Conservation (phyloP, 2,797 vertebrate species). For the Orestias chungarensis region DNA sequence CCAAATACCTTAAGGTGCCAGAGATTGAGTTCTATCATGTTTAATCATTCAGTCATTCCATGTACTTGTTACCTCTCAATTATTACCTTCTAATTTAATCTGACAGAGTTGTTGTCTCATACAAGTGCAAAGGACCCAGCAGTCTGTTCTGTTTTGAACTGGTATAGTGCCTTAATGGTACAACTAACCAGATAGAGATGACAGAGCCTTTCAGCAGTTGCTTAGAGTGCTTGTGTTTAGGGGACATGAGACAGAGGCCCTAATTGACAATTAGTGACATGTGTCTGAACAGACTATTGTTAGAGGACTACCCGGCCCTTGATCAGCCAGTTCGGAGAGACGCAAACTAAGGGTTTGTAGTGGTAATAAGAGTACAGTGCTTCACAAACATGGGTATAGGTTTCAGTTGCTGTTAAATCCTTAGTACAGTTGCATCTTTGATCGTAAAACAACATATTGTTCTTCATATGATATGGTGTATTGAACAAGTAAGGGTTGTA, state of each 20-base stretch:
- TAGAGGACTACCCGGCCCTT: conserved; percentile 46
- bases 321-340: conserved; percentile 64
- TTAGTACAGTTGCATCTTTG: too few relatives aligned
- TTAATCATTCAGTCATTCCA: conserved; percentile 33
- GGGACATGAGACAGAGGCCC: conserved; percentile 54
- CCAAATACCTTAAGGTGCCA: conserved; percentile 35
- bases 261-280: conserved; percentile 69
- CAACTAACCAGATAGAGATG: conserved; percentile 62
- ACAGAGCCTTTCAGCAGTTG: conserved; percentile 62
- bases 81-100: conserved; percentile 18
- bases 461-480: too few relatives aligned
- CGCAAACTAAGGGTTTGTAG: conserved; percentile 11
- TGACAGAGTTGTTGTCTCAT: conserved; percentile 21
- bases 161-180: conserved; percentile 37
- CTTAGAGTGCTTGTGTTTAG: conserved; percentile 46
- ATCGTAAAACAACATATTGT: too few relatives aligned
- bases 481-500: neutral
- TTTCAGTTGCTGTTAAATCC: conserved; percentile 28
- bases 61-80: conserved; percentile 21
- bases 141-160: conserved; percentile 32
- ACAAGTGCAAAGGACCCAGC: conserved; percentile 27
- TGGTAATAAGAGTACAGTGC: conserved; percentile 18
- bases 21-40: conserved; percentile 41
- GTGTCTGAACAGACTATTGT: conserved; percentile 60
- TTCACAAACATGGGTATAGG: conserved; percentile 34